Conservation (phyloP, 2,797 vertebrate genomes). For the Yasuhikotakia modesta region DNA sequence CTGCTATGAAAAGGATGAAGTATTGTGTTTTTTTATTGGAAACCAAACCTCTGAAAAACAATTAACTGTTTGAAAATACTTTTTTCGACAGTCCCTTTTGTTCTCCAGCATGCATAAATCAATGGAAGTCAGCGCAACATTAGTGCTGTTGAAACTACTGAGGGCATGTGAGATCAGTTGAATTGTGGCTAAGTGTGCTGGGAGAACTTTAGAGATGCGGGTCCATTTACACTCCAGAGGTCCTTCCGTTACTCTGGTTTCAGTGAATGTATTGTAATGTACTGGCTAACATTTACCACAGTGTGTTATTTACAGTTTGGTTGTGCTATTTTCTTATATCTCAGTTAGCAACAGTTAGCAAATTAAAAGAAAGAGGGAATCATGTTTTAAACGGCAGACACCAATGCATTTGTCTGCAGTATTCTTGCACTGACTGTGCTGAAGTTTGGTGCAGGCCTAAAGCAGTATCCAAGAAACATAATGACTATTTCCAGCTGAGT, state of each 20-base stretch:
- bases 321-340: neutral
- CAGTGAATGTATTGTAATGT: too few species aligned
- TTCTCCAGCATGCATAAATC: slow-evolving; percentile 30
- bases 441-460: slow-evolving; percentile 24
- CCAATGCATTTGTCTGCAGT: slow-evolving; percentile 31
- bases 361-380: neutral
- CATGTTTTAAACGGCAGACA: slow-evolving; percentile 29
- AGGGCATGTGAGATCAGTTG: slow-evolving; percentile 22
- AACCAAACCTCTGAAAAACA: slow-evolving; percentile 2
- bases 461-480: slow-evolving; percentile 36
- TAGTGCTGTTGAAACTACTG: slow-evolving; percentile 25
- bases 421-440: slow-evolving; percentile 38
- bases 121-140: slow-evolving; percentile 6
- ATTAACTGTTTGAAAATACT: slow-evolving; percentile 3
- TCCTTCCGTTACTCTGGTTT: neutral
- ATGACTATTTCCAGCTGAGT: slow-evolving; percentile 44
- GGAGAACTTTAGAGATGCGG: slow-evolving; percentile 2
- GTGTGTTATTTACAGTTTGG: neutral
- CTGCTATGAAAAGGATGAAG: neutral
- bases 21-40: neutral
- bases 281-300: neutral
- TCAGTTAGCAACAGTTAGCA: too few species aligned
- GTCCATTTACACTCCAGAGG: slow-evolving; percentile 16
- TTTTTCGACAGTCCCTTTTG: slow-evolving; percentile 1
- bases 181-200: slow-evolving; percentile 23